These are phyloP conservation scores for Labeo calbasu DNA, from an alignment of 2,797 vertebrate genomes.

Conservation along the genomic window DNA sequence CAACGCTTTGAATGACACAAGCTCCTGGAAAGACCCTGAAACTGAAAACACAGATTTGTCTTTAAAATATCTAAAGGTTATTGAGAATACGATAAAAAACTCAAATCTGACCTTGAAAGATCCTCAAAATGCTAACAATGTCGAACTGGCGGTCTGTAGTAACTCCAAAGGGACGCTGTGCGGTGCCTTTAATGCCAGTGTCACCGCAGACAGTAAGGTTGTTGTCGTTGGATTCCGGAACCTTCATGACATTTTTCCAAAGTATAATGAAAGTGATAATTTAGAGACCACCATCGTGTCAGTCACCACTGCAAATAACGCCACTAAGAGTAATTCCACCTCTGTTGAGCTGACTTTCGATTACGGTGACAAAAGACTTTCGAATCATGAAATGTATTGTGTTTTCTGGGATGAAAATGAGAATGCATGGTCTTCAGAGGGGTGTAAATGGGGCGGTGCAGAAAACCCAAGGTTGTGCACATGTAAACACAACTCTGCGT, in stretches of 20 bases:
- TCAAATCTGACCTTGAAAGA: neutral
- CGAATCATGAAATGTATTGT: conserved; percentile 59
- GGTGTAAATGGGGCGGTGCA: conserved; percentile 60
- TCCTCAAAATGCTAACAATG: neutral
- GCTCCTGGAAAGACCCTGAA: neutral
- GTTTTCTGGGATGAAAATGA: conserved; percentile 62
- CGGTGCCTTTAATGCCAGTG: neutral
- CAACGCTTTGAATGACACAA: conserved; percentile 62
- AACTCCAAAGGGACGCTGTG: fast-evolving
- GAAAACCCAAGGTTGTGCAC: neutral
- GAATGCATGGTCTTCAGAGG: neutral
- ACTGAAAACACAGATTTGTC: fast-evolving
- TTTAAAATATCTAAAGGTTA: conserved; percentile 53
- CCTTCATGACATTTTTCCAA: fast-evolving
- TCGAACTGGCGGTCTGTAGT: conserved; percentile 52
- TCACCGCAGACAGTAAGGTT: fast-evolving
- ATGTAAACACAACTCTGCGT: conserved; percentile 73
- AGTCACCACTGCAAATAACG: conserved; percentile 15
- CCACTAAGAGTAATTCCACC: fast-evolving
- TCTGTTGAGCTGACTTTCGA: conserved; percentile 27
- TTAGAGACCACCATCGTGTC: conserved; percentile 69
- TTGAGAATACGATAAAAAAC: conserved; percentile 57
- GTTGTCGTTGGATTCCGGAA: conserved; percentile 9
- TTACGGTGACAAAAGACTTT: neutral
- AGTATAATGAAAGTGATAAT: fast-evolving